Evolutionary conservation across 2,888 invertebrate species (phyloP).

Genomic region (Melipona bicolor): DNA sequence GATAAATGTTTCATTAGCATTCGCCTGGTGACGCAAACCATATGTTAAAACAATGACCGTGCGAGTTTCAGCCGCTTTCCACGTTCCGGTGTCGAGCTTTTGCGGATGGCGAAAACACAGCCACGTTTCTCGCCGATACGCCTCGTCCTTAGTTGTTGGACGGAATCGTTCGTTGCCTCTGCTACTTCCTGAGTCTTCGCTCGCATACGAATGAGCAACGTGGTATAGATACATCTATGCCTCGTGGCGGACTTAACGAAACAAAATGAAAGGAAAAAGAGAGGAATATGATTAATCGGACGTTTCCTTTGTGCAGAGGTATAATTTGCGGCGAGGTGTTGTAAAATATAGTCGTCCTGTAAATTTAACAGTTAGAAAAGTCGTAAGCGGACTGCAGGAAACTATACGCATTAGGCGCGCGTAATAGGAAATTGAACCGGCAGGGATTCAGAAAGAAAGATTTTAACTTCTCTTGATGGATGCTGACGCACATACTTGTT

Average conservation of each 20-base stretch:
- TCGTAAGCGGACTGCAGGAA: not conserved
- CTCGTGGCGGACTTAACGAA: not conserved
- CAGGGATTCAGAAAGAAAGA: not conserved
- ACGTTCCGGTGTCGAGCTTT: constrained; percentile 32
- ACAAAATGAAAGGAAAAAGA: not conserved
- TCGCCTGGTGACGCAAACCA: constrained; percentile 62
- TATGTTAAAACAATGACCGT: constrained; percentile 56
- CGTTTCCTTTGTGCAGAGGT: constrained; percentile 16
- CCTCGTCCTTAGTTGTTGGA: not conserved
- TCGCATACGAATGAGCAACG: constrained; percentile 34
- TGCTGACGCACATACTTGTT: not conserved
- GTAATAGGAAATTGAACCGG: not conserved
- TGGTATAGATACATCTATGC: not conserved
- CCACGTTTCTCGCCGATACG: not conserved
- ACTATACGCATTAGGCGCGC: too few species aligned
- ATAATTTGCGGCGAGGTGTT: not conserved
- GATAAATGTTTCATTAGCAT: constrained; percentile 69
- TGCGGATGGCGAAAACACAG: not conserved
- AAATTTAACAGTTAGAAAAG: not conserved
- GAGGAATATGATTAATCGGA: not conserved
- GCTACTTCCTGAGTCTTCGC: constrained; percentile 12
- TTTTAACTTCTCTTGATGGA: not conserved
- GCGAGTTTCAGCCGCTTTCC: constrained; percentile 40
- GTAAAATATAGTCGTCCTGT: not conserved
- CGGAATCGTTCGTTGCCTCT: constrained; percentile 26